phyloP scores from a whole-genome alignment of 2,113 vertebrate genomes.

The Piprites chloris region DNA sequence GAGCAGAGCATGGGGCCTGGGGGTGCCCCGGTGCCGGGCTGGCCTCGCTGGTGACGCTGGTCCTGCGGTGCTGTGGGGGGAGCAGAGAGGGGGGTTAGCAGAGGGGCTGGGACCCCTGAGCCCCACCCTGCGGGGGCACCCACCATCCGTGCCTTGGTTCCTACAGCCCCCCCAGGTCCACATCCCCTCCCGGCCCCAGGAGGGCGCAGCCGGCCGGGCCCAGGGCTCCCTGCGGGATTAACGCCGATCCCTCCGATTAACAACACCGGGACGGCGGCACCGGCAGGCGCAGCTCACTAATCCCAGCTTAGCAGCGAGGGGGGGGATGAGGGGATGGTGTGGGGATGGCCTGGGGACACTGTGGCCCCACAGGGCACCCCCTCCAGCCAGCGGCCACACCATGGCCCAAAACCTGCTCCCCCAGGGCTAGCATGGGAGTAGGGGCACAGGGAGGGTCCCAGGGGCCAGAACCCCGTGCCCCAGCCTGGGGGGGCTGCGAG shows the following conservation, averaged over 20 bases:
- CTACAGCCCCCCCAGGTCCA: background rate
- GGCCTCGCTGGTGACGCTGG: background rate
- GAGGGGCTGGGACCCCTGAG: background rate
- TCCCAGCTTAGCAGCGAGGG: background rate
- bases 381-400: no score
- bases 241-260: conserved; percentile 27
- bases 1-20: background rate
- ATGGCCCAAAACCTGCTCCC: background rate
- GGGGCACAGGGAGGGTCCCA: rapidly evolving
- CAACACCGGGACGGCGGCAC: background rate
- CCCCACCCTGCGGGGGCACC: background rate
- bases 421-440: rapidly evolving
- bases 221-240: background rate
- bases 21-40: background rate
- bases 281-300: background rate
- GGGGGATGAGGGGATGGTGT: background rate
- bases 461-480: no score
- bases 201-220: background rate
- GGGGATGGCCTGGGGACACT: background rate
- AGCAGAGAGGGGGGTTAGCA: background rate
- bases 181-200: background rate
- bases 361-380: background rate
- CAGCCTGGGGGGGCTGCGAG: background rate
- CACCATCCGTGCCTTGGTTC: background rate
- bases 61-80: background rate